A percentile compares a stretch with the other conserved stretches of the same genome.
phyloP scores from a whole-genome alignment of 2,797 vertebrate species.

The Clamator glandarius region DNA sequence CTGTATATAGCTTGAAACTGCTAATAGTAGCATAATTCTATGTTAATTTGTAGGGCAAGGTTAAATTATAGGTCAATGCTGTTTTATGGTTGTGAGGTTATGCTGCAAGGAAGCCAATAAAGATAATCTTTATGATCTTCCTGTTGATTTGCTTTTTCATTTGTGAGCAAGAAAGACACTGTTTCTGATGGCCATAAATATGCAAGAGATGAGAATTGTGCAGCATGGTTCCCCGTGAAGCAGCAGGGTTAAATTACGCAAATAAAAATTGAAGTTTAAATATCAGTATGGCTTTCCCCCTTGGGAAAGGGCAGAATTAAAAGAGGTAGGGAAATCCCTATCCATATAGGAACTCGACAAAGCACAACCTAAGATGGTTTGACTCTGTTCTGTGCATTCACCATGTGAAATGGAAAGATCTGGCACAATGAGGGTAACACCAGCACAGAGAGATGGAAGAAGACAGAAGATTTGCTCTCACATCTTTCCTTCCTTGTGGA shows the following conservation, averaged over 20 bases:
- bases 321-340: background rate
- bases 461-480: background rate
- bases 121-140: background rate
- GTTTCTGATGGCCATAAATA: background rate
- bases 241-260: background rate
- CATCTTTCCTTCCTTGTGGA: background rate
- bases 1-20: background rate
- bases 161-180: background rate
- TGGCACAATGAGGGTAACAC: background rate
- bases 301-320: background rate
- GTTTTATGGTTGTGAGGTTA: background rate
- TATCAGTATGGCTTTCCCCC: background rate
- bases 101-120: background rate
- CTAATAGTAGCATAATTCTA: background rate
- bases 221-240: background rate
- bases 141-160: background rate
- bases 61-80: background rate
- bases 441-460: background rate
- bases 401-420: background rate
- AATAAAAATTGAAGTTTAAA: background rate
- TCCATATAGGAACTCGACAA: fast-evolving
- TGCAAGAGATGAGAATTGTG: background rate
- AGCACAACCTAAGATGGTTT: background rate
- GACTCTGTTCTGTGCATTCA: background rate
- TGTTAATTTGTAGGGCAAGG: background rate